Conservation (phyloP, 2,888 invertebrate species). For the Melikaiella ostensackeni region DNA sequence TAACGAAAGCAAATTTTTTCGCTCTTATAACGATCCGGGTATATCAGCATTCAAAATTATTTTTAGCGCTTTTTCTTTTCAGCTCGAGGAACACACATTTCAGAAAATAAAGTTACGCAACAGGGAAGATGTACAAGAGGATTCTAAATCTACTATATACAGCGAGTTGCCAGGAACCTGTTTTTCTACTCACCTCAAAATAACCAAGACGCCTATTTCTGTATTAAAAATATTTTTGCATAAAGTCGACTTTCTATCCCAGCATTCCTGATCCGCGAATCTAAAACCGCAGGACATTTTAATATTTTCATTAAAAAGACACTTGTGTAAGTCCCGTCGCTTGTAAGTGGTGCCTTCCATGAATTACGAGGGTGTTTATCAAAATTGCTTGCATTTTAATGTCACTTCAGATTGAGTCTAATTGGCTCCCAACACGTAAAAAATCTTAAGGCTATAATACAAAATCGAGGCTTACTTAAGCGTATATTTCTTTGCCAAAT, state of each 20-base stretch:
- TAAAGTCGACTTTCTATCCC: background rate
- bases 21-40: background rate
- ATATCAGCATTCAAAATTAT: background rate
- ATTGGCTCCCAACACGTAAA: conserved; percentile 43
- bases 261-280: background rate
- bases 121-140: background rate
- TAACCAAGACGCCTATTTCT: conserved; percentile 2
- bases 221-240: conserved; percentile 6
- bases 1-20: background rate
- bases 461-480: no score
- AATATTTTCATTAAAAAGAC: conserved; percentile 6
- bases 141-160: conserved; percentile 26
- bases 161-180: conserved; percentile 9
- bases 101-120: conserved; percentile 19
- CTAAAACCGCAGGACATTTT: background rate
- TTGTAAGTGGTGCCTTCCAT: conserved; percentile 21
- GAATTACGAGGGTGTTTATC: conserved; percentile 50
- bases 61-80: conserved; percentile 13
- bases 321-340: background rate
- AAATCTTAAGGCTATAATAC: no score
- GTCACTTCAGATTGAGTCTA: conserved; percentile 43
- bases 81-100: conserved; percentile 11
- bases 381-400: conserved; percentile 52
- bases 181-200: conserved; percentile 36
- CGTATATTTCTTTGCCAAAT: no score